Base-by-base conservation (phyloP, 2,888 invertebrate species). In the Notodonta dromedarius region DNA sequence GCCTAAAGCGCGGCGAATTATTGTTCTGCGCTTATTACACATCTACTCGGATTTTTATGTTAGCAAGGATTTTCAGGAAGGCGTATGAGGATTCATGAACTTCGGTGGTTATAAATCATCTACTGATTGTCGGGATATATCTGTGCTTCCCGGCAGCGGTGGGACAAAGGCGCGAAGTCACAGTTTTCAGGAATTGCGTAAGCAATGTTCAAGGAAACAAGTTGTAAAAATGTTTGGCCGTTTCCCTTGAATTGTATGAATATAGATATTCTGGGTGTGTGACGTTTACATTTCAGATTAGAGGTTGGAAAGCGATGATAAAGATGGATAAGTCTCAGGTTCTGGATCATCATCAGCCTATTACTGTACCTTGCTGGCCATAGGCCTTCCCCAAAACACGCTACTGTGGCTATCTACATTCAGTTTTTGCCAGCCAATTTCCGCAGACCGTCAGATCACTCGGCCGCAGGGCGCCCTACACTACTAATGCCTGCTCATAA, bases 151-250 rank as follows among this genome's bases (percentile, higher is more conserved):
- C 16, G 42, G 55, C 55, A 55, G 9, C 39, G 55, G 16, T 32
- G 39, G 42, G 44, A 56, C 56, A 56, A 56, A 56, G 44, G 11
- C n/a, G 16, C n/a, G 13, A 44, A 14, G 54, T 54, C 44, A 56
- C 56, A 44, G 40, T 2, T 55, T 44, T 44, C 12, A 11, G 44
- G 53, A 39, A 56, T 56, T 56, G 16, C 44, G 56, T 56, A 44
- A 56, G 42, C 39, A 14, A 39, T 11, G 16, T 56, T 24, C 56
- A 44, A 44, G 56, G 44, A 56, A 56, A 56, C 35, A 40, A 14
- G 32, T 40, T 14, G n/a, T n/a, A 40, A 56, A 55, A 55, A 56
- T 42, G 5, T 40, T 6, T 44, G 56, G 16, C 4, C 24, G 7
- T 24, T 56, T 44, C 16, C 44, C 24, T 8, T 55, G 40, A 24